Percentiles rank a stretch among this genome's conserved stretches.
These are phyloP conservation scores for Serranus cabrilla DNA, from an alignment of 2,797 vertebrate species.

Conservation along the genomic window DNA sequence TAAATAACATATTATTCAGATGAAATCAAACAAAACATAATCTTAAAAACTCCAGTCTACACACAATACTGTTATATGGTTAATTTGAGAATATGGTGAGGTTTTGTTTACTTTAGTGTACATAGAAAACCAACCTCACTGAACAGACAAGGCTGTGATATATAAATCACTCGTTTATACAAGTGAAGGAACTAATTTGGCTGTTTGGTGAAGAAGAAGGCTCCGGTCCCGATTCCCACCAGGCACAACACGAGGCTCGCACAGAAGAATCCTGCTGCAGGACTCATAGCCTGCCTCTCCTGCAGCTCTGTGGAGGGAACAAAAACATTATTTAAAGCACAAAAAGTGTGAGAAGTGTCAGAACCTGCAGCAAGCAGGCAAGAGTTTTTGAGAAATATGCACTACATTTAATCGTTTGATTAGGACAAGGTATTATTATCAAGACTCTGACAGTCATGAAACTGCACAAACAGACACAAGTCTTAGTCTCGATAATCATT, in stretches of 20 bases:
- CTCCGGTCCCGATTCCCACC: neutral
- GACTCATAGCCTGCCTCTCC: neutral
- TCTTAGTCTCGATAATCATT: too few species aligned
- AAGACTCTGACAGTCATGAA: too few species aligned
- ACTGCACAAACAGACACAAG: too few species aligned
- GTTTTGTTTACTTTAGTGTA: neutral
- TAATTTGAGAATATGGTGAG: too few species aligned
- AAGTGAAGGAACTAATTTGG: neutral
- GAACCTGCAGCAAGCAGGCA: neutral
- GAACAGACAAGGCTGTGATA: too few species aligned
- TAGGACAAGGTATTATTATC: too few species aligned
- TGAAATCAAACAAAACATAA: too few species aligned
- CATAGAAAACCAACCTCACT: neutral
- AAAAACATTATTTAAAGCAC: neutral
- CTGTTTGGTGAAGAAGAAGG: slow-evolving; percentile 7
- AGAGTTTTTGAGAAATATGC: too few species aligned
- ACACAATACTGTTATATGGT: too few species aligned
- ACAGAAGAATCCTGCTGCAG: neutral
- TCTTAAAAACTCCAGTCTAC: too few species aligned
- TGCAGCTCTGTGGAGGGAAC: slow-evolving; percentile 11
- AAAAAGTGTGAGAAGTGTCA: neutral
- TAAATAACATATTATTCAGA: neutral
- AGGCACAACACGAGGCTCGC: slow-evolving; percentile 1
- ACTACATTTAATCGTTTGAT: too few species aligned
- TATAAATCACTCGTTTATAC: too few species aligned